phyloP scores from a whole-genome alignment of 2,113 vertebrate species.

The Microcebus griseorufus region DNA sequence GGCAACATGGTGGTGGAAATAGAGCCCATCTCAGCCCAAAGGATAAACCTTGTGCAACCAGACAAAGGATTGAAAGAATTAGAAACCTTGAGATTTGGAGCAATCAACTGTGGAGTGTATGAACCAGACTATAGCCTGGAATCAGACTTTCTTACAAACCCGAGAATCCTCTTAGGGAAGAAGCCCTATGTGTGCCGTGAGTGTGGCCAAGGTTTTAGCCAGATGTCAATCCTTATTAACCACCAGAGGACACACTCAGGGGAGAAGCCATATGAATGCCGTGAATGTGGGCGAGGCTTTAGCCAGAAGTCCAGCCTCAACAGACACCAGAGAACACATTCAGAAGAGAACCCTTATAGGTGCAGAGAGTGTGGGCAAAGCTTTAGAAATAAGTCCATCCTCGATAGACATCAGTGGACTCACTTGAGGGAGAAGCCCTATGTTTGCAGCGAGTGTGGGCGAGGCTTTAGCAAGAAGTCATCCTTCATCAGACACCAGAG shows the following conservation, averaged over 20 bases:
- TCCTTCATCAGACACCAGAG: background rate
- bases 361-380: background rate
- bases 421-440: background rate
- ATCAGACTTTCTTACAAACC: background rate
- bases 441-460: background rate
- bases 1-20: background rate
- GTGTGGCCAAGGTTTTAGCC: background rate
- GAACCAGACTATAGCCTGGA: background rate
- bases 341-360: background rate
- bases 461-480: background rate
- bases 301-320: background rate
- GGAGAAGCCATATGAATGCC: background rate
- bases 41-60: background rate
- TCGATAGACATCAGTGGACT: background rate
- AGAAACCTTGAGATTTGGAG: background rate
- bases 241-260: background rate
- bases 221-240: background rate
- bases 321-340: background rate
- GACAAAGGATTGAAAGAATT: background rate
- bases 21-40: background rate
- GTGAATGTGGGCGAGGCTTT: background rate
- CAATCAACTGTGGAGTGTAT: background rate
- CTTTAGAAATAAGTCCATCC: background rate
- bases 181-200: background rate
- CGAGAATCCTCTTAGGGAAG: background rate